Evolutionary conservation across 2,113 vertebrate species (phyloP), one percentile per base, ranked within the genome.

Genomic region (pig (Sus scrofa)): DNA sequence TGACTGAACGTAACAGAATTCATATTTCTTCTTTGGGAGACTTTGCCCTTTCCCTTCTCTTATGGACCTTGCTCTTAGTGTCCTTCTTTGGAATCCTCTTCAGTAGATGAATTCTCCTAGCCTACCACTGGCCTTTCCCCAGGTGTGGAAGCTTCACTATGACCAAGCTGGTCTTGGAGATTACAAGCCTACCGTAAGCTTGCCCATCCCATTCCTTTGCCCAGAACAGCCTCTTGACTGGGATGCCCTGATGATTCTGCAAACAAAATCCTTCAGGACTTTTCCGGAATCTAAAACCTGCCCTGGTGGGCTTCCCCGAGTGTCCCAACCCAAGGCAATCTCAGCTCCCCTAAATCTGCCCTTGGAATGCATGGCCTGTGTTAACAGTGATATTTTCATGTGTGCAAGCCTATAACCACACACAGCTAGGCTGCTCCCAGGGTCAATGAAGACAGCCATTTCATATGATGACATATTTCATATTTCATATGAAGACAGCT

Each of bases 261-360:
- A 84, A 37, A 90, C 32, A 96, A 65, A 92, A 86, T 37, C n/a
- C 44, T 89, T 79, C 12, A 68, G 37, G 22, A 81, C 5, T 81
- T 63, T 85, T 52, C 19, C n/a, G 9, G 22, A 89, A 62, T 86
- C 22, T 62, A 24, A 54, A 58, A 32, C n/a, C 60, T 65, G 12
- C 26, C 81, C 44, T 70, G 3, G 20, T 11, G 54, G 8, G 1
- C 1, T 71, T 91, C 7, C 39, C 15, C 11, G 67, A 11, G 13
- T 70, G 44, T 62, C 24, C 68, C 37, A 44, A 7, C 52, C 34
- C 54, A 63, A 16, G 15, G 18, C 16, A 8, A 91, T 39, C 30
- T 74, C 1, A 18, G 5, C 13, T 62, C 24, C 63, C 84, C 89
- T 94, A n/a, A 88, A 50, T 74, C 39, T 62, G 37, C 37, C 22